Percentiles rank a stretch among this genome's conserved stretches.
These are phyloP conservation scores for Aleadryas rufinucha DNA, from an alignment of 2,113 vertebrate genomes.

Conservation along the genomic window DNA sequence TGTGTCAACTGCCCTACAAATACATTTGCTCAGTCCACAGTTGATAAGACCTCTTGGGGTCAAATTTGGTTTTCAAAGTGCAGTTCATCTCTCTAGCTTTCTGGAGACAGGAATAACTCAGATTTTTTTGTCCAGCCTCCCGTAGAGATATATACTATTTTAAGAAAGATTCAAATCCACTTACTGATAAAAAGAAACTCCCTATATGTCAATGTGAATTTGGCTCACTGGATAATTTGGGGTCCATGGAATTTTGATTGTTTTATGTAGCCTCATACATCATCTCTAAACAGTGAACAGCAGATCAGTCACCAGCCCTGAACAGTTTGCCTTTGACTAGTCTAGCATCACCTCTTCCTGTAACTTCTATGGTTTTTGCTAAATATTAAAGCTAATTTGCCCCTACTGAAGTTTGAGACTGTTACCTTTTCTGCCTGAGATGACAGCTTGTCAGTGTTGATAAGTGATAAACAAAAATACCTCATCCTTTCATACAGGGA, in stretches of 20 bases:
- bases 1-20: neutral
- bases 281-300: neutral
- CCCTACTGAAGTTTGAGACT: neutral
- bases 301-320: neutral
- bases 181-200: neutral
- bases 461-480: conserved; percentile 37
- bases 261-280: neutral
- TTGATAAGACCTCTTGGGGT: neutral
- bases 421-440: conserved; percentile 16
- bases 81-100: neutral
- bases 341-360: neutral
- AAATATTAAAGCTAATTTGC: conserved; percentile 36
- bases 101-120: neutral
- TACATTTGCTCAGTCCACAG: neutral
- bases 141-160: neutral
- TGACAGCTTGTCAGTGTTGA: conserved; percentile 40
- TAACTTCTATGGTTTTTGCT: neutral
- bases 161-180: neutral
- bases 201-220: neutral
- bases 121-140: neutral
- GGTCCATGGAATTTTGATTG: neutral
- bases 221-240: neutral
- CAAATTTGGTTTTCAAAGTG: neutral
- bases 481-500: conserved; percentile 22
- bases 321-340: neutral